These are phyloP conservation scores for Pseudomugil gertrudae DNA, from an alignment of 2,797 vertebrate species.

Conservation along the genomic window DNA sequence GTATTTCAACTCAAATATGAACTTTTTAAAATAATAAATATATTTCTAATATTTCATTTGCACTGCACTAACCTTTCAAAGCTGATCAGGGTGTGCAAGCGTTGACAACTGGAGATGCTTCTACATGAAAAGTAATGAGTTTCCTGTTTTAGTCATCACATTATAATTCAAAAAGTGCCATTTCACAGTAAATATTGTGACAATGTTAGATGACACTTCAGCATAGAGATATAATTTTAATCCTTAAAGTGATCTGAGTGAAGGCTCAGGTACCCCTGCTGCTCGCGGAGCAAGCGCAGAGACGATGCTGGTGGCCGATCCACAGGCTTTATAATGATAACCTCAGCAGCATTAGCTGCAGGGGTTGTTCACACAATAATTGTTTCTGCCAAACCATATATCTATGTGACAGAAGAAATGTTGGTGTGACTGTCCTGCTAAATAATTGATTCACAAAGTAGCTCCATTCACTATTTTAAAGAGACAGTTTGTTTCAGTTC, in stretches of 20 bases:
- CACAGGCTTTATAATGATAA: constrained; percentile 77
- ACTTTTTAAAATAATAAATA: background rate
- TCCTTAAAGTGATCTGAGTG: constrained; percentile 70
- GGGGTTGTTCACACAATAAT: constrained; percentile 85
- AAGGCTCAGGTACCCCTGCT: constrained; percentile 75
- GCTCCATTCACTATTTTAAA: constrained; percentile 73
- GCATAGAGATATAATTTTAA: constrained; percentile 61
- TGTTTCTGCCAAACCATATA: constrained; percentile 93
- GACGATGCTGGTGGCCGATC: constrained; percentile 70
- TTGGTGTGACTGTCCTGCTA: constrained; percentile 89
- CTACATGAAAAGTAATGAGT: constrained; percentile 44
- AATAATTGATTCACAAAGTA: constrained; percentile 88
- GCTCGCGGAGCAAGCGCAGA: constrained; percentile 60
- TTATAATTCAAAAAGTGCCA: constrained; percentile 54
- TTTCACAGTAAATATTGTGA: constrained; percentile 40
- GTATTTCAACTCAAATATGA: constrained; percentile 21
- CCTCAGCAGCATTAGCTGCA: constrained; percentile 76
- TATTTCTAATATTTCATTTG: background rate
- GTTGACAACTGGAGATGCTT: constrained; percentile 19
- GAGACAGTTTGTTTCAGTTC: constrained; percentile 43
- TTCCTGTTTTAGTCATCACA: constrained; percentile 38
- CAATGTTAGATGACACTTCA: constrained; percentile 52
- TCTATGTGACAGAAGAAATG: constrained; percentile 90
- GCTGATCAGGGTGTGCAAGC: constrained; percentile 8
- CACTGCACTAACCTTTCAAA: background rate